phyloP scores from a whole-genome alignment of 2,797 vertebrate species.

The Balearica regulorum region DNA sequence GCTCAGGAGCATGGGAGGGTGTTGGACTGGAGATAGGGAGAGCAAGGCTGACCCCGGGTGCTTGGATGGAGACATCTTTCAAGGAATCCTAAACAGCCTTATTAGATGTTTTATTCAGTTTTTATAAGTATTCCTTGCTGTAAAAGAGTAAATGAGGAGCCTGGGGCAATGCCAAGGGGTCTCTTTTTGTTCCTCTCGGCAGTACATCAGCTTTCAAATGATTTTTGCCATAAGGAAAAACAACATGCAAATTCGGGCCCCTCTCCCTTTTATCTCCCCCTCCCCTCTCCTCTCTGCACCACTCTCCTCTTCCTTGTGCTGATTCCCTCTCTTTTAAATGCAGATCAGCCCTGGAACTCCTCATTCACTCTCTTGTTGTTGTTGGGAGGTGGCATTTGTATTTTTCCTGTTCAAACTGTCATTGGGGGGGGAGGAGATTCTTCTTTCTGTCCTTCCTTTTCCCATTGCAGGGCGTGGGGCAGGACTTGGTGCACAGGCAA shows the following conservation, averaged over 20 bases:
- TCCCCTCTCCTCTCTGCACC: background rate
- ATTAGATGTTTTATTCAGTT: constrained; percentile 10
- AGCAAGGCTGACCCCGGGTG: background rate
- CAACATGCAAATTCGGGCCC: background rate
- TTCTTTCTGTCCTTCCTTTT: background rate
- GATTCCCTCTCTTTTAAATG: background rate
- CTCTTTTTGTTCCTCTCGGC: constrained; percentile 28
- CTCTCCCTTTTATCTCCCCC: constrained; percentile 15
- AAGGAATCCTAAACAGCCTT: background rate
- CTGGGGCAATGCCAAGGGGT: constrained; percentile 31
- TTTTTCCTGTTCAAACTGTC: background rate
- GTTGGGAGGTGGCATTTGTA: background rate
- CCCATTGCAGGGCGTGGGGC: rapidly evolving
- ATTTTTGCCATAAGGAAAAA: constrained; percentile 16
- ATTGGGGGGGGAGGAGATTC: too few species aligned
- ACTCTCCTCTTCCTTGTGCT: background rate
- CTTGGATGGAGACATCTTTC: constrained; percentile 16
- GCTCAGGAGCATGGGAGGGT: background rate
- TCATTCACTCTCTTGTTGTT: background rate
- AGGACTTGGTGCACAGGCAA: background rate
- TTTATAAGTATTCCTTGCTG: background rate
- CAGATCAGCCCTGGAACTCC: background rate
- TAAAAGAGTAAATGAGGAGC: constrained; percentile 14
- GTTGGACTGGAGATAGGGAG: background rate
- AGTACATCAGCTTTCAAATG: constrained; percentile 34